Conservation (phyloP, 2,888 invertebrate genomes). For the Celastrina argiolus region DNA sequence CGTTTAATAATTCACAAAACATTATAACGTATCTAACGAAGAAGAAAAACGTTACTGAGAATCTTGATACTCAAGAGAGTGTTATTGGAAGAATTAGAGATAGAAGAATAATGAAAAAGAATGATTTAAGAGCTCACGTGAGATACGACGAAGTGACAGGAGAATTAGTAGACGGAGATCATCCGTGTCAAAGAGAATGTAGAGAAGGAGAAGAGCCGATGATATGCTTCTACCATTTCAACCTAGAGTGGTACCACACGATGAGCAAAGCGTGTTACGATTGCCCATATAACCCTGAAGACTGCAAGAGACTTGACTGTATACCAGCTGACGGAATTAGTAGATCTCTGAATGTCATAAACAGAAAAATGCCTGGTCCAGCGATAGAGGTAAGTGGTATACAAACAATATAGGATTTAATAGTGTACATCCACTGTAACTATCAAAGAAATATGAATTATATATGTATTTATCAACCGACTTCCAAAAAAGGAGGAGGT, state of each 20-base stretch:
- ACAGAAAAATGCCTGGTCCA: slow-evolving; percentile 93
- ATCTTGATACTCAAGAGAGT: slow-evolving; percentile 38
- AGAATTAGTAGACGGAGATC: slow-evolving; percentile 60
- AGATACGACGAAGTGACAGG: slow-evolving; percentile 68
- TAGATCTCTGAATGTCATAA: slow-evolving; percentile 86
- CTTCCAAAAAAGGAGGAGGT: no score
- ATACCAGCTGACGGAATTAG: slow-evolving; percentile 89
- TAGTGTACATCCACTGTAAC: no score
- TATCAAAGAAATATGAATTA: no score
- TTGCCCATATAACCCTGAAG: slow-evolving; percentile 85
- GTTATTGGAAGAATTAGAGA: slow-evolving; percentile 34
- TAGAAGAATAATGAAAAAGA: slow-evolving; percentile 44
- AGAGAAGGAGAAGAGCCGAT: slow-evolving; percentile 77
- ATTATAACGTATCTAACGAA: slow-evolving; percentile 44
- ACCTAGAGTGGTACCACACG: slow-evolving; percentile 89
- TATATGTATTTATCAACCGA: no score
- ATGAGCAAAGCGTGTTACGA: slow-evolving; percentile 92
- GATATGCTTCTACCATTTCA: slow-evolving; percentile 85
- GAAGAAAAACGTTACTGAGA: slow-evolving; percentile 37
- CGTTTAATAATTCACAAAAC: slow-evolving; percentile 46
- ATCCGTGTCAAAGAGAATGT: slow-evolving; percentile 83
- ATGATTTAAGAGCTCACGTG: slow-evolving; percentile 53
- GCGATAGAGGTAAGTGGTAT: slow-evolving; percentile 82
- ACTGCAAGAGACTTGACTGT: slow-evolving; percentile 89
- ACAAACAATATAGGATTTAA: neutral